Conservation (phyloP, 2,113 vertebrate genomes). For the Podilymbus podiceps region DNA sequence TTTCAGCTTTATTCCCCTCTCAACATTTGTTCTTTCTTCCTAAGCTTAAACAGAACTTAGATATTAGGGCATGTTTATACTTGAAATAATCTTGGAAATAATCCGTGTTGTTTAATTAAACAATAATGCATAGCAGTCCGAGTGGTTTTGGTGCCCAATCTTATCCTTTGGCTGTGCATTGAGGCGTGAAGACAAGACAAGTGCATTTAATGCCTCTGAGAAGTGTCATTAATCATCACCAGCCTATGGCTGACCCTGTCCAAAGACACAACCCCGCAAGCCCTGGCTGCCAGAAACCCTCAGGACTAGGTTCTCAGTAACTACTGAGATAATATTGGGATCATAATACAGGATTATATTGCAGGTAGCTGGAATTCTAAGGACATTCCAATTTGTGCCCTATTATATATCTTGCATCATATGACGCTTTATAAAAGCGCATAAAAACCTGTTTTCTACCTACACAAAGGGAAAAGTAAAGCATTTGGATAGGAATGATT, state of each 20-base stretch:
- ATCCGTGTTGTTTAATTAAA: slow-evolving; percentile 19
- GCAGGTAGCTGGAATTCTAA: not conserved
- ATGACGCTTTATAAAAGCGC: accelerated
- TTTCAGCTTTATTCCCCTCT: not conserved
- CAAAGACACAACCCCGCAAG: not conserved
- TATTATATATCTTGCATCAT: not conserved
- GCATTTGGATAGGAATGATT: not conserved
- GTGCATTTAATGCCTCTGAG: not conserved
- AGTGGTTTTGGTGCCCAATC: not conserved
- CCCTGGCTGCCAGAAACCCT: not conserved
- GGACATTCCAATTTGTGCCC: not conserved
- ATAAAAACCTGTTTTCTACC: not conserved
- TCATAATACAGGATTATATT: not conserved
- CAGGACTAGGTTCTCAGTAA: not conserved
- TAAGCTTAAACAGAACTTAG: not conserved
- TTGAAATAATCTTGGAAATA: slow-evolving; percentile 13
- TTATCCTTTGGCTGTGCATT: not conserved
- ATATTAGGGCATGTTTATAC: not conserved
- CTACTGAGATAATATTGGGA: not conserved
- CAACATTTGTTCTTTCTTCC: not conserved
- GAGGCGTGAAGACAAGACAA: not conserved
- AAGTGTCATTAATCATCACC: not conserved
- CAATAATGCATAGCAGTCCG: not conserved
- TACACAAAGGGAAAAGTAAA: not conserved
- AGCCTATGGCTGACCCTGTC: not conserved